Base-by-base conservation (phyloP, 2,113 vertebrate genomes). In the Cyphomyrus plagiostoma region DNA sequence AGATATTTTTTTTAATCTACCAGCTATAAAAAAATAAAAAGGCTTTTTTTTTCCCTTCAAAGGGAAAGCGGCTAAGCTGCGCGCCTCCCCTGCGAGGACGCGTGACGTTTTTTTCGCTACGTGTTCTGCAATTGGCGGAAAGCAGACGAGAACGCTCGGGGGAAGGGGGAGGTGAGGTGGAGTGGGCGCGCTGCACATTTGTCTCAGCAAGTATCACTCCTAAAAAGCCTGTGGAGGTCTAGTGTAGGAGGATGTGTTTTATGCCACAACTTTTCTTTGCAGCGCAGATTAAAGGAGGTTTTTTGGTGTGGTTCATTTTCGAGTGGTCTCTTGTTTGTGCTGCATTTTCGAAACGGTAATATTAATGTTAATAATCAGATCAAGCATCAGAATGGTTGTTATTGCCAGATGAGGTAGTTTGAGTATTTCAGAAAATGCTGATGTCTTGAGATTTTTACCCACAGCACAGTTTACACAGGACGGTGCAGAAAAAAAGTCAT, bases 51-150 rank as follows among this genome's bases (percentile, higher is more conserved):
- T 90, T 93, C 90, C 92, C 56, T 90, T 90, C 89, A 87, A 94
- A 91, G 93, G 93, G 94, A 93, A 94, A 89, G 92, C 94, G 94
- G 95, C 94, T 94, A 94, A 2, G 88, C 89, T 30, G 48, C 90
- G 90, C 91, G 23, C 91, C 91, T 84, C 92, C 23, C 48, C 15
- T 39, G 58, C 74, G 90, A 90, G 87, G 88, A 90, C 83, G 89
- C 89, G 88, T 95, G 94, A 95, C 94, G 94, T 93, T 91, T 93
- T 90, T 17, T 19, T 53, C 46, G 70, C 89, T 87, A 13, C 23
- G 0, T 6, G 90, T 86, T 35, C 88, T 87, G 88, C 93, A 93
- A 96, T 96, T 95, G 95, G 95, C 21, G 56, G 30, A 90, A 49
- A n/a, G 88, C 26, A 11, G 1, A 30, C 21, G 23, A 5, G 53